Evolutionary conservation across 2,797 vertebrate genomes (phyloP), one percentile per base, ranked within the genome.

Genomic region (Pteronotus mesoamericanus): DNA sequence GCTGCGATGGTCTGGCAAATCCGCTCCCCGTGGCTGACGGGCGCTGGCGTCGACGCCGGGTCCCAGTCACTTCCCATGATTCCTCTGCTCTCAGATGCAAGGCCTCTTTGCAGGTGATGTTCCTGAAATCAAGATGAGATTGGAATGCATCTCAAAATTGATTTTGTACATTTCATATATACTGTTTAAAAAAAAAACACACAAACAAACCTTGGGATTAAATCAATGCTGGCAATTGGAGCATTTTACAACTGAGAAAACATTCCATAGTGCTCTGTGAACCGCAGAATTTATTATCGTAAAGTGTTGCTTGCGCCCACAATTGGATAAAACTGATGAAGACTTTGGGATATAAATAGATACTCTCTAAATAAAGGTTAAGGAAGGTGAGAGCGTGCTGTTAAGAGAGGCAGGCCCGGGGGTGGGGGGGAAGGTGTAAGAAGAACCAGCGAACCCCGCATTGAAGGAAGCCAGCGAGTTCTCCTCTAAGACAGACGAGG

Each of bases 221-320:
- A 96, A 83, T 93, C 74, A 26, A 5, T 53, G 19, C 66, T 80
- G 77, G 44, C 51, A 87, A 79, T 44, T 42, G 83, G 78, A 88
- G 57, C 57, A 57, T 94, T 88, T 94, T 82, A 86, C 82, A 88
- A 88, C 57, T 26, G 16, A 82, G 69, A 89, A 95, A 83, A 87
- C 55, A 37, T 79, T 90, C 72, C 75, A 10, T 88, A 95, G 92
- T 87, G 57, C 83, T 94, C 90, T 42, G 3, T n/a, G 55, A 91
- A 39, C 68, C 55, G 34, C 7, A 11, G 68, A 69, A 94, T 55
- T 90, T 79, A 89, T 75, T 4, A 0, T 39, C 42, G 1, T 32
- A 37, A 87, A 57, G 75, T 71, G 57, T 66, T 94, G 51, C 77
- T 42, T 92, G 69, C 93, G 55, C 48, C 24, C 61, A 87, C 42